Conservation (phyloP, 2,888 invertebrate genomes). For the Altica lythri region DNA sequence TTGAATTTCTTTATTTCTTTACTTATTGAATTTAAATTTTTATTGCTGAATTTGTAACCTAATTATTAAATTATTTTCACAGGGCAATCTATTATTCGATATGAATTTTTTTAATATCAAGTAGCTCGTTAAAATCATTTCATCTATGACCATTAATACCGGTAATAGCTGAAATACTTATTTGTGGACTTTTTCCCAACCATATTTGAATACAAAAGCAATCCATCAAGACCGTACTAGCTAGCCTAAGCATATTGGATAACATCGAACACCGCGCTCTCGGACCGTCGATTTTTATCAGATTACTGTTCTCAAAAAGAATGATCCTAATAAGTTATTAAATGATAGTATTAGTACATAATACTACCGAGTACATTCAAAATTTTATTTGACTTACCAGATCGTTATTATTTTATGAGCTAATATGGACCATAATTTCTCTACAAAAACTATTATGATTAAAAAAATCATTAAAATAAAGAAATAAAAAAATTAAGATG, state of each 20-base stretch:
- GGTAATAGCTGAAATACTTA: conserved; percentile 14
- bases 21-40: no score
- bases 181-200: conserved; percentile 18
- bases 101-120: conserved; percentile 18
- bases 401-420: no score
- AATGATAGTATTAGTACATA: conserved; percentile 15
- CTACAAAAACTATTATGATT: no score
- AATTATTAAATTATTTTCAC: no score
- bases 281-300: conserved; percentile 28
- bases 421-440: no score
- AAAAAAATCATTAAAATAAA: no score
- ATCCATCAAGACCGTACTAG: conserved; percentile 38
- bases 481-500: no score
- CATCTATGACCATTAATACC: conserved; percentile 13
- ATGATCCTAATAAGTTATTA: conserved; percentile 35
- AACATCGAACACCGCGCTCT: not conserved
- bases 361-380: no score
- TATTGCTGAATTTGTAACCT: no score
- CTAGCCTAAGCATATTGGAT: no score
- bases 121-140: conserved; percentile 9
- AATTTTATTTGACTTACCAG: no score
- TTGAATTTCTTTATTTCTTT: no score
- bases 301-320: conserved; percentile 31
- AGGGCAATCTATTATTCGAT: not conserved
- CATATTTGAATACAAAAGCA: conserved; percentile 35